These are phyloP conservation scores for Danio rerio DNA, from an alignment of 2,113 vertebrate genomes.

Conservation along the genomic window DNA sequence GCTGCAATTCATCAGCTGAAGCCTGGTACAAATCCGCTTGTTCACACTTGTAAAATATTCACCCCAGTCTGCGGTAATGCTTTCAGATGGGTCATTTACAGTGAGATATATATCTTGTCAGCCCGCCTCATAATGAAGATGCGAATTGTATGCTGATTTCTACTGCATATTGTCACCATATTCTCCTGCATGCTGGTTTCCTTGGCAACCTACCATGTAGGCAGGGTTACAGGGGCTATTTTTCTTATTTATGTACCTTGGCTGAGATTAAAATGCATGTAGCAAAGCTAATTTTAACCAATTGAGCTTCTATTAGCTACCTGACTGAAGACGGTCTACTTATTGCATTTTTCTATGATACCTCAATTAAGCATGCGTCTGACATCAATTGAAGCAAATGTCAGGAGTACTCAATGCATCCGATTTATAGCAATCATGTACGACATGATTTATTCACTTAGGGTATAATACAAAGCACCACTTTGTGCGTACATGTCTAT, in stretches of 20 bases:
- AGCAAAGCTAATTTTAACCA: neutral
- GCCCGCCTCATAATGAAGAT: constrained; percentile 54
- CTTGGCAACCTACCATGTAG: constrained; percentile 58
- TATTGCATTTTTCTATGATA: constrained; percentile 20
- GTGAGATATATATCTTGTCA: constrained; percentile 64
- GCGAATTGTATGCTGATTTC: constrained; percentile 63
- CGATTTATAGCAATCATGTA: constrained; percentile 50
- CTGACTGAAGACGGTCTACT: constrained; percentile 7
- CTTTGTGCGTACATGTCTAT: constrained; percentile 23
- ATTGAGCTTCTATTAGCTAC: constrained; percentile 7
- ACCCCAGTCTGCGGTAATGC: constrained; percentile 55
- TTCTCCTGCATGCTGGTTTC: constrained; percentile 17
- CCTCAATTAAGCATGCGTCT: constrained; percentile 49
- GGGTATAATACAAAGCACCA: constrained; percentile 15
- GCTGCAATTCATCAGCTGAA: constrained; percentile 50
- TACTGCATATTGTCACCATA: constrained; percentile 8
- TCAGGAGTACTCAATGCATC: constrained; percentile 34
- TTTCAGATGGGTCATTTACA: constrained; percentile 61
- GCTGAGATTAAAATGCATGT: neutral
- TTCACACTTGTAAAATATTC: constrained; percentile 59
- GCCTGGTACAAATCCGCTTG: constrained; percentile 35
- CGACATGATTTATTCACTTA: constrained; percentile 42
- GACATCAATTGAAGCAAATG: constrained; percentile 22
- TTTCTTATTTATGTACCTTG: neutral
- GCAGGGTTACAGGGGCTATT: constrained; percentile 15